These are phyloP conservation scores for Pachyuromys duprasi DNA, from an alignment of 2,797 vertebrate genomes.

Conservation along the genomic window DNA sequence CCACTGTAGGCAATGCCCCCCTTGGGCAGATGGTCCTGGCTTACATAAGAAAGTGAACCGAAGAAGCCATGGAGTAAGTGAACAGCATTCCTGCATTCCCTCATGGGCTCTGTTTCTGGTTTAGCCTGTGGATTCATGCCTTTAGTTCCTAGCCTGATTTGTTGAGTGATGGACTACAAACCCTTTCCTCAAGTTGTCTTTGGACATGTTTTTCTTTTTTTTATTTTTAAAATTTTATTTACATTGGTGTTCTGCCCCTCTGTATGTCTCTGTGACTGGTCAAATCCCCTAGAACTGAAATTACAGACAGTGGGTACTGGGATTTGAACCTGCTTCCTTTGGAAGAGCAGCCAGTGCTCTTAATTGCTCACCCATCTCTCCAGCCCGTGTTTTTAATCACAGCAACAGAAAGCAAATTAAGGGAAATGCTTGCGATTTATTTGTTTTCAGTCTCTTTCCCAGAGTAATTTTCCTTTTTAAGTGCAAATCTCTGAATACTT, in stretches of 20 bases:
- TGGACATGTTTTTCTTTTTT: not conserved
- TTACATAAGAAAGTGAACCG: not conserved
- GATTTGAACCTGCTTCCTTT: too few species aligned
- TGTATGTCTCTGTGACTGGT: too few species aligned
- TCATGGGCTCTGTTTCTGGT: not conserved
- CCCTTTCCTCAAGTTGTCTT: not conserved
- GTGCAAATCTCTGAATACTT: conserved; percentile 20
- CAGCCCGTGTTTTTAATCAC: not conserved
- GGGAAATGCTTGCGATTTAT: not conserved
- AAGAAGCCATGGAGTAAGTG: not conserved
- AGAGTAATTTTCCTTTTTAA: conserved; percentile 1
- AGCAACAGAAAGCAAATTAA: not conserved
- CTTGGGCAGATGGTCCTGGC: not conserved
- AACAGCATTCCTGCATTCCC: not conserved
- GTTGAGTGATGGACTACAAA: not conserved
- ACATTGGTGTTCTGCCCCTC: too few species aligned
- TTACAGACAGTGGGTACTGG: too few species aligned
- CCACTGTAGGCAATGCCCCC: too few species aligned
- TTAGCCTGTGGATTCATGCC: not conserved
- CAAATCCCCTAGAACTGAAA: too few species aligned
- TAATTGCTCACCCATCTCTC: too few species aligned
- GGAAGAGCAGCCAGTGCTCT: too few species aligned
- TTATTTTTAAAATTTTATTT: too few species aligned
- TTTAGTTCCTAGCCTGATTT: not conserved
- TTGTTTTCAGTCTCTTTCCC: not conserved